Conservation (phyloP, 2,888 invertebrate genomes). For the Atethmia centrago region DNA sequence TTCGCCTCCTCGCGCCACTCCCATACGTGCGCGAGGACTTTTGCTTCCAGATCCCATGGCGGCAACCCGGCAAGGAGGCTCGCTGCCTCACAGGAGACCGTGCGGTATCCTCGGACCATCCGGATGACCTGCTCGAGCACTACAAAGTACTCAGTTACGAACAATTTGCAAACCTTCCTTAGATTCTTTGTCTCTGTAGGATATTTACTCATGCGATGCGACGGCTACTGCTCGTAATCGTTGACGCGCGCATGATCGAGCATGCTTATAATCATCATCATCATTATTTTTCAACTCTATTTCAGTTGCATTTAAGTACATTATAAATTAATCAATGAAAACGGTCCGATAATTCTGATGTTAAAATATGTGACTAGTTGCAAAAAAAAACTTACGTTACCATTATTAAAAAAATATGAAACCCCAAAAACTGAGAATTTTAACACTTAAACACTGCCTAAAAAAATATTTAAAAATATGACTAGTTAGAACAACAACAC, state of each 20-base stretch:
- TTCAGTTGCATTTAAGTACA: not conserved
- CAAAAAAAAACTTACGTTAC: not conserved
- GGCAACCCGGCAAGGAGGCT: too few relatives aligned
- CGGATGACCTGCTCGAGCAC: not conserved
- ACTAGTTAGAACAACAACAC: not conserved
- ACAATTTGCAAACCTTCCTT: not conserved
- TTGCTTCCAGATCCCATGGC: too few relatives aligned
- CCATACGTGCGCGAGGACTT: too few relatives aligned
- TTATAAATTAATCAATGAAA: not conserved
- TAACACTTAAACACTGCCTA: not conserved
- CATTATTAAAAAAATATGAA: not conserved
- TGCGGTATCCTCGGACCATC: too few relatives aligned
- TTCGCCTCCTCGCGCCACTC: too few relatives aligned
- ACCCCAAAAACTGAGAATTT: not conserved
- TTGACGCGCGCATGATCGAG: not conserved
- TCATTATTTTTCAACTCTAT: not conserved
- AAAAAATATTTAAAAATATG: not conserved
- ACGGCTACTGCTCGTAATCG: not conserved
- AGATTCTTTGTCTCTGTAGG: not conserved
- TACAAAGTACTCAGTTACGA: too few relatives aligned
- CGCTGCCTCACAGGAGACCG: too few relatives aligned
- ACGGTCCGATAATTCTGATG: not conserved
- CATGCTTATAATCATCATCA: too few relatives aligned
- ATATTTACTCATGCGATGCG: not conserved
- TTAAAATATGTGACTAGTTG: too few relatives aligned